Conservation (phyloP, 2,797 vertebrate species). For the Syngnathus acus region DNA sequence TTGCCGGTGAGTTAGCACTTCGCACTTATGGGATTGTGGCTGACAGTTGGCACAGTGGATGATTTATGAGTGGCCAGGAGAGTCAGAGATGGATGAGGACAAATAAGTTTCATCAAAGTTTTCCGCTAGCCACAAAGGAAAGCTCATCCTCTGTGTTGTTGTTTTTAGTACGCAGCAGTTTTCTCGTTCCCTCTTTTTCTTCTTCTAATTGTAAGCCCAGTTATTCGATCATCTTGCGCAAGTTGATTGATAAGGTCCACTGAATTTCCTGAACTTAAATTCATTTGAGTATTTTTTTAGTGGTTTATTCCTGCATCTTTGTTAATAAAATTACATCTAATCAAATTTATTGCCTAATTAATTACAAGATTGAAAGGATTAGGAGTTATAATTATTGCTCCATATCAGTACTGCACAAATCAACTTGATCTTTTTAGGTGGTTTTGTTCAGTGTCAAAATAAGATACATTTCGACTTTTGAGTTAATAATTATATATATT, state of each 20-base stretch:
- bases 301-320: not conserved
- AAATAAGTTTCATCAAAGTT: slow-evolving; percentile 70
- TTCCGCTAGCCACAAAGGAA: slow-evolving; percentile 57
- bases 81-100: slow-evolving; percentile 72
- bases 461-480: not conserved
- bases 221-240: not conserved
- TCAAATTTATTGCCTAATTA: not conserved
- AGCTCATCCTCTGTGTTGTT: slow-evolving; percentile 29
- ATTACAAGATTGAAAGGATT: not conserved
- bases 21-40: slow-evolving; percentile 56
- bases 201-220: not conserved
- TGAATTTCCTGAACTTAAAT: not conserved
- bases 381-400: not conserved
- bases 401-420: not conserved
- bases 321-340: not conserved
- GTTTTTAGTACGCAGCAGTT: slow-evolving; percentile 2
- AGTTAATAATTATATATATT: not conserved
- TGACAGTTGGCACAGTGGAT: slow-evolving; percentile 68
- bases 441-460: not conserved
- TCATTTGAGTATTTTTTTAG: not conserved
- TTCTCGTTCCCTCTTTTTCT: not conserved
- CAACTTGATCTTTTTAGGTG: not conserved
- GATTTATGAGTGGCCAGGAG: slow-evolving; percentile 67
- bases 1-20: slow-evolving; percentile 56
- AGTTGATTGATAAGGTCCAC: not conserved